Percentiles rank a stretch among this genome's conserved stretches.
Evolutionary conservation across 1,140 invertebrate genomes (phyloP).

Genomic region (Stegodyphus dumicola): DNA sequence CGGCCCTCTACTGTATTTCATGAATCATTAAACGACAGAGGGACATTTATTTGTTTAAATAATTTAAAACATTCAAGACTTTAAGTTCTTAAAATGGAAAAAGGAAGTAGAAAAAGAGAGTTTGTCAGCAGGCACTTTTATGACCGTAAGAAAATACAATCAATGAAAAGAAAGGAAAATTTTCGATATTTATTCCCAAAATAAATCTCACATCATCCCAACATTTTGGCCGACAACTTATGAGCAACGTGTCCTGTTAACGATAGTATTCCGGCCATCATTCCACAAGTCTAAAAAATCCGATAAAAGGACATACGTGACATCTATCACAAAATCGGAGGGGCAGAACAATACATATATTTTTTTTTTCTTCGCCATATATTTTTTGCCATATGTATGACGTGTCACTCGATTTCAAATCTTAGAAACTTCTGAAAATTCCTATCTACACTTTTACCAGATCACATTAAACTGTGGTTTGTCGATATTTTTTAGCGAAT

Average conservation of each 20-base stretch:
- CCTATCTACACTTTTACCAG: background rate
- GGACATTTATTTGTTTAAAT: too few relatives aligned
- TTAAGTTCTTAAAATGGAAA: too few relatives aligned
- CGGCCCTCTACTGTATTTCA: too few relatives aligned
- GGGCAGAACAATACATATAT: background rate
- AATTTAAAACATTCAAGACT: too few relatives aligned
- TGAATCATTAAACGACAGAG: too few relatives aligned
- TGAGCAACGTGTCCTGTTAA: conserved; percentile 16
- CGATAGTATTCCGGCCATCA: background rate
- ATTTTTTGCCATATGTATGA: conserved; percentile 20
- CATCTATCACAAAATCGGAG: conserved; percentile 40
- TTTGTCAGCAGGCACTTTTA: too few relatives aligned
- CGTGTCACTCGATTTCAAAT: conserved; percentile 22
- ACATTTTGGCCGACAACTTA: background rate
- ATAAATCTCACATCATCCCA: background rate
- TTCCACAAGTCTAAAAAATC: background rate
- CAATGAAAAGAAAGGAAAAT: background rate
- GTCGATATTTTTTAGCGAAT: background rate
- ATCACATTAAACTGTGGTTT: background rate
- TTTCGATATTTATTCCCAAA: background rate
- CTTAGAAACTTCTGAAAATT: background rate
- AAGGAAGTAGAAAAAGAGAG: too few relatives aligned
- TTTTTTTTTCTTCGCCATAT: background rate
- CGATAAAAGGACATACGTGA: conserved; percentile 35
- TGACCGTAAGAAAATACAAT: background rate